Conservation (phyloP, 2,797 vertebrate genomes). For the Epinephelus coioides region DNA sequence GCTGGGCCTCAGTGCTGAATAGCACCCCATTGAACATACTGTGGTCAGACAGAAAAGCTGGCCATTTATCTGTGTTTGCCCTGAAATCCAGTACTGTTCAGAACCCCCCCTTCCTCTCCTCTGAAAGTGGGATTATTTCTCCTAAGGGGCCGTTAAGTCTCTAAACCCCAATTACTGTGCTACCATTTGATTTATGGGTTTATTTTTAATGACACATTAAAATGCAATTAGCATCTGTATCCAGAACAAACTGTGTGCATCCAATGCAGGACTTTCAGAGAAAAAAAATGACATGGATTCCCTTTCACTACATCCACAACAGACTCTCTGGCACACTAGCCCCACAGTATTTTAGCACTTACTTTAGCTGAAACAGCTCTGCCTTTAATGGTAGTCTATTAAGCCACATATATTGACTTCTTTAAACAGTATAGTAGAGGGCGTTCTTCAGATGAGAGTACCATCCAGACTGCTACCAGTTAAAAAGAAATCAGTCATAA, state of each 20-base stretch:
- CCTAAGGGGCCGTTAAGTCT: slow-evolving; percentile 78
- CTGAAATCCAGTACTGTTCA: slow-evolving; percentile 60
- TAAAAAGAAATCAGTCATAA: slow-evolving; percentile 37
- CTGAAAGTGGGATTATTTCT: slow-evolving; percentile 80
- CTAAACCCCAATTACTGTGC: slow-evolving; percentile 82
- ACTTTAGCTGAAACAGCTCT: slow-evolving; percentile 62
- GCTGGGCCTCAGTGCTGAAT: slow-evolving; percentile 26
- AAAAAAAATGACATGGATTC: slow-evolving; percentile 69
- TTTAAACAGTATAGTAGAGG: slow-evolving; percentile 42
- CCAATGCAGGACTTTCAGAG: slow-evolving; percentile 74
- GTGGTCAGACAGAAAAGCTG: slow-evolving; percentile 52
- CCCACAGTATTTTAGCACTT: slow-evolving; percentile 57
- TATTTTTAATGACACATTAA: slow-evolving; percentile 88
- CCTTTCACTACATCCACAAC: slow-evolving; percentile 56
- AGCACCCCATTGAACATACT: slow-evolving; percentile 38
- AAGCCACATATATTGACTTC: slow-evolving; percentile 64
- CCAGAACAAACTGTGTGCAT: slow-evolving; percentile 84
- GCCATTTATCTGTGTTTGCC: slow-evolving; percentile 69
- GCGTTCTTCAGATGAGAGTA: slow-evolving; percentile 29
- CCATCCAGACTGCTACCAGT: slow-evolving; percentile 10
- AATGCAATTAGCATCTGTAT: slow-evolving; percentile 88
- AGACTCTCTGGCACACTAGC: slow-evolving; percentile 51
- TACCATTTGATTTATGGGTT: slow-evolving; percentile 87
- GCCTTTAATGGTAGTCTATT: slow-evolving; percentile 71
- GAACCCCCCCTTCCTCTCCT: slow-evolving; percentile 40